Evolutionary conservation across 2,888 invertebrate genomes (phyloP).

Genomic region (Pollenia angustigena): DNA sequence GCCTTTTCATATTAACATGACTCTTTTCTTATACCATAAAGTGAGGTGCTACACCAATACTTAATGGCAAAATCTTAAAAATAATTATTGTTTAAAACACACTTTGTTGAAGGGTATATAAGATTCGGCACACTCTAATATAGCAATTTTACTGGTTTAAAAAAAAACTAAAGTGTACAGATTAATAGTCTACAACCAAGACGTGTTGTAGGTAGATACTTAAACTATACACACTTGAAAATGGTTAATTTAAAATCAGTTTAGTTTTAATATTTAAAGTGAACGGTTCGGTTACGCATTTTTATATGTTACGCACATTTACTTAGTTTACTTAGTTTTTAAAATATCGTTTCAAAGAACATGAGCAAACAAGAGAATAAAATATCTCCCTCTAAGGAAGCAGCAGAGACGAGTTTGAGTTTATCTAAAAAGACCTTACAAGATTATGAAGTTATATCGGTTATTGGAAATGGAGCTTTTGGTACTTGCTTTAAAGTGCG

Average conservation of each 20-base stretch:
- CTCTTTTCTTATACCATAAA: too few relatives aligned
- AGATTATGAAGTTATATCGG: slow-evolving; percentile 86
- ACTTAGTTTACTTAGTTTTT: not conserved
- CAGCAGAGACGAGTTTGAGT: slow-evolving; percentile 69
- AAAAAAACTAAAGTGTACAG: not conserved
- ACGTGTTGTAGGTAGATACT: slow-evolving; percentile 12
- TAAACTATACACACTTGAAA: slow-evolving; percentile 18
- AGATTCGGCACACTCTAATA: too few relatives aligned
- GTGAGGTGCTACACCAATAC: too few relatives aligned
- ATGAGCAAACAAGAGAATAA: slow-evolving; percentile 59
- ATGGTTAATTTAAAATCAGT: slow-evolving; percentile 43
- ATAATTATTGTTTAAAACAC: too few relatives aligned
- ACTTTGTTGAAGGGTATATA: too few relatives aligned
- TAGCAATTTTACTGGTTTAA: too few relatives aligned
- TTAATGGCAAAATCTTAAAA: too few relatives aligned
- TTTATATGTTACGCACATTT: not conserved
- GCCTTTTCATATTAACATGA: too few relatives aligned
- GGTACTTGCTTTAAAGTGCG: slow-evolving; percentile 87
- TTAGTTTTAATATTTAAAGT: slow-evolving; percentile 41
- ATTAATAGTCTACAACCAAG: not conserved
- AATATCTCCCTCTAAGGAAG: slow-evolving; percentile 29
- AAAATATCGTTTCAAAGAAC: not conserved
- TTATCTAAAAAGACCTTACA: slow-evolving; percentile 81
- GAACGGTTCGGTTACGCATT: slow-evolving; percentile 38
- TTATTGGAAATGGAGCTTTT: slow-evolving; percentile 86